Conservation (phyloP, 2,113 vertebrate genomes). For the Phylloscopus trochiloides region DNA sequence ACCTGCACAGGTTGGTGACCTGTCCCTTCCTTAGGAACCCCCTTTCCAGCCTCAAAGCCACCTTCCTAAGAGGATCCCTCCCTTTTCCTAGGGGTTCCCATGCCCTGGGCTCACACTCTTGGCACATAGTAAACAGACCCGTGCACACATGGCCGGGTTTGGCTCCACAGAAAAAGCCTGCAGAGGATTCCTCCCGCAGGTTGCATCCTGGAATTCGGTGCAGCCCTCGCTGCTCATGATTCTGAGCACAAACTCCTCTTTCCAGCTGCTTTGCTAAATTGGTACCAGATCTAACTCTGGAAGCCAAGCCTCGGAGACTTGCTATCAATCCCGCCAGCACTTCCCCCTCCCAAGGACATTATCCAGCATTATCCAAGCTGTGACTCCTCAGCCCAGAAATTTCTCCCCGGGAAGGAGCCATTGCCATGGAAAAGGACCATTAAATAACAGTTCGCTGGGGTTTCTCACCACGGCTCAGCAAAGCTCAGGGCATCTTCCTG, state of each 20-base stretch:
- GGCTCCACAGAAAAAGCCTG: not conserved
- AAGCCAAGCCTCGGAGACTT: constrained; percentile 20
- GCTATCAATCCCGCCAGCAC: not conserved
- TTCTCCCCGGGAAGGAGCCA: constrained; percentile 19
- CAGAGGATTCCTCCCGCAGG: not conserved
- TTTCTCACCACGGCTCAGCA: not conserved
- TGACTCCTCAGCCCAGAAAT: constrained; percentile 25
- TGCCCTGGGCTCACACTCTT: not conserved
- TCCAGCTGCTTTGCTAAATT: constrained; percentile 56
- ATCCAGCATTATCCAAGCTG: constrained; percentile 23
- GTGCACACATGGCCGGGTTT: accelerated
- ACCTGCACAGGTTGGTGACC: not conserved
- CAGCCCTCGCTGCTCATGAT: not conserved
- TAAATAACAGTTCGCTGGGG: not conserved
- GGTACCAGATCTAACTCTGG: constrained; percentile 33
- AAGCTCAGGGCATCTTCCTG: not conserved
- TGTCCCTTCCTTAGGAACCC: not conserved
- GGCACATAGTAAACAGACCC: not conserved
- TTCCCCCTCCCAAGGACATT: constrained; percentile 16
- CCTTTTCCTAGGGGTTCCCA: not conserved
- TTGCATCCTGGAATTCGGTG: not conserved
- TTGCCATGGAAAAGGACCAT: constrained; percentile 5
- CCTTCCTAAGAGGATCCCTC: not conserved
- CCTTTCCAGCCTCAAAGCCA: not conserved
- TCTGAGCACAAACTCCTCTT: constrained; percentile 40